Percentiles rank a stretch among this genome's conserved stretches.
These are phyloP conservation scores for Apostichopus japonicus DNA, from an alignment of 35 echinoderm and acorn worm genomes.

Conservation along the genomic window DNA sequence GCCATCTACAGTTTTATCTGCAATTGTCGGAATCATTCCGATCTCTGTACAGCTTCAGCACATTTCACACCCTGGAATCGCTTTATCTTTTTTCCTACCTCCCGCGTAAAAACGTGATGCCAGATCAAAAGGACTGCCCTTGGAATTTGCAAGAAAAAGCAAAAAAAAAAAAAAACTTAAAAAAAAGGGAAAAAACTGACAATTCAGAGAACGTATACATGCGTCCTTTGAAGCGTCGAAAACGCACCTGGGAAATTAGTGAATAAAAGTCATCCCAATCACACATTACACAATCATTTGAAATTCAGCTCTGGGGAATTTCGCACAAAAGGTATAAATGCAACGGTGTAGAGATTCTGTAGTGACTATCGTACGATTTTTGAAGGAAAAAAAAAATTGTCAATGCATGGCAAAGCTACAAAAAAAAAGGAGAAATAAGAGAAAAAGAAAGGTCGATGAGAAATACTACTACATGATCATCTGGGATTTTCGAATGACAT, in stretches of 20 bases:
- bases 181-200: constrained; percentile 1
- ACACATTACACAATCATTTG: constrained; percentile 17
- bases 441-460: too few relatives aligned
- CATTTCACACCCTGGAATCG: constrained; percentile 17
- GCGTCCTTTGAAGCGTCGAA: neutral
- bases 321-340: constrained; percentile 19
- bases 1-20: constrained; percentile 3
- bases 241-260: constrained; percentile 17
- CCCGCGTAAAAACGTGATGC: constrained; percentile 11
- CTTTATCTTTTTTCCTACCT: neutral
- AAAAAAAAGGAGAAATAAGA: too few relatives aligned
- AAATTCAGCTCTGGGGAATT: constrained; percentile 13
- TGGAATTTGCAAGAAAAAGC: neutral
- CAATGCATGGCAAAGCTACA: too few relatives aligned
- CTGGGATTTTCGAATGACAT: too few relatives aligned
- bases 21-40: neutral
- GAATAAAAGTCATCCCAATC: constrained; percentile 10
- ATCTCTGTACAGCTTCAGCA: constrained; percentile 7
- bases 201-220: neutral
- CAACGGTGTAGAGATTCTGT: neutral
- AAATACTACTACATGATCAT: too few relatives aligned
- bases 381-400: too few relatives aligned
- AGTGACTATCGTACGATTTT: neutral
- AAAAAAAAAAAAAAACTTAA: neutral
- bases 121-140: constrained; percentile 9